Evolutionary conservation across 2,888 invertebrate genomes (phyloP).

Genomic region (Mactromeris polynyma): DNA sequence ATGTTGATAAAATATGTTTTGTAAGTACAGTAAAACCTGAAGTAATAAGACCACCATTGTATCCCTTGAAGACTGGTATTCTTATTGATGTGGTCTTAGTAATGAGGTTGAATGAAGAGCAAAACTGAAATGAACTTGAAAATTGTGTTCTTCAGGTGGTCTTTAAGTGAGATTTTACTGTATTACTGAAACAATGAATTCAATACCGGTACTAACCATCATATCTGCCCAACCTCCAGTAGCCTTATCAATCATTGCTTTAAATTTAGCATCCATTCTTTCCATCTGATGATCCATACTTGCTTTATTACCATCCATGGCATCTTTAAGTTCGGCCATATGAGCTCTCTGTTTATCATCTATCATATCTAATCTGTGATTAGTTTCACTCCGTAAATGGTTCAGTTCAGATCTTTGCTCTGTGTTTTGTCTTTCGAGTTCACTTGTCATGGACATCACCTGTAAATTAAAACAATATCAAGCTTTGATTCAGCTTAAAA

Average conservation of each 20-base stretch:
- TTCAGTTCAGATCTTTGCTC: conserved; percentile 78
- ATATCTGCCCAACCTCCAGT: conserved; percentile 73
- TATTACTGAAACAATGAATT: too few species aligned
- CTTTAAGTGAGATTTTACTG: too few species aligned
- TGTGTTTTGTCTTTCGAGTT: conserved; percentile 75
- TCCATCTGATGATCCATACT: conserved; percentile 80
- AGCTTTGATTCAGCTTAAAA: too few species aligned
- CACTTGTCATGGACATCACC: conserved; percentile 78
- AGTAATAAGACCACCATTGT: too few species aligned
- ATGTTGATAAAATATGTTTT: too few species aligned
- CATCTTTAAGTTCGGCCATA: conserved; percentile 79
- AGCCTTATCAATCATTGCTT: conserved; percentile 79
- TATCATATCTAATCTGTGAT: conserved; percentile 79
- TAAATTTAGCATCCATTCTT: conserved; percentile 81
- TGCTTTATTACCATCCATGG: conserved; percentile 74
- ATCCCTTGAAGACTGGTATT: too few species aligned
- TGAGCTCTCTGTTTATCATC: conserved; percentile 80
- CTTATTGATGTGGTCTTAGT: too few species aligned
- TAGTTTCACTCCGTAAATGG: conserved; percentile 81
- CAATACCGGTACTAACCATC: conserved; percentile 67
- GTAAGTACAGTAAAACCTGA: too few species aligned
- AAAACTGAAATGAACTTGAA: too few species aligned
- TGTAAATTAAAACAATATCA: conserved; percentile 36
- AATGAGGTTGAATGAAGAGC: too few species aligned
- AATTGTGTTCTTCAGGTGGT: too few species aligned